phyloP scores from a whole-genome alignment of 2,113 vertebrate species.

The Aspidoscelis tigris region DNA sequence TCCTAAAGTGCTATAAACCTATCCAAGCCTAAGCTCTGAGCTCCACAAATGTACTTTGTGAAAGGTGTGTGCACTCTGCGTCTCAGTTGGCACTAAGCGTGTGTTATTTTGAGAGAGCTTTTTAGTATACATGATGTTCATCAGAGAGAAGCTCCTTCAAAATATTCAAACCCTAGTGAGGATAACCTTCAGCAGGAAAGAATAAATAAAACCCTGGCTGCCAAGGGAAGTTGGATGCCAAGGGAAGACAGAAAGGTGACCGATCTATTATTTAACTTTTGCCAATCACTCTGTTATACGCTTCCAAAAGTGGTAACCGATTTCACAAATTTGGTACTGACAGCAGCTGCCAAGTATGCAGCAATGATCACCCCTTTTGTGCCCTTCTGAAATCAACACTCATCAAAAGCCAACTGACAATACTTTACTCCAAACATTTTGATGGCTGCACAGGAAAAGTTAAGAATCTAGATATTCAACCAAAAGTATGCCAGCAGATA shows the following conservation, averaged over 20 bases:
- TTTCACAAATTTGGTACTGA: not conserved
- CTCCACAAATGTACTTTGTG: slow-evolving; percentile 61
- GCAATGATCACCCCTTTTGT: not conserved
- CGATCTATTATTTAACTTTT: slow-evolving; percentile 1
- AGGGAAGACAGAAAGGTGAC: not conserved
- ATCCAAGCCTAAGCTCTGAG: slow-evolving; percentile 62
- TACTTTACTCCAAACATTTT: not conserved
- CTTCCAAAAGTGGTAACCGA: slow-evolving; percentile 6
- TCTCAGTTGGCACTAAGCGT: not conserved
- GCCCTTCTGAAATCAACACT: not conserved
- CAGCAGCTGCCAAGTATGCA: not conserved
- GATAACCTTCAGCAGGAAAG: slow-evolving; percentile 37
- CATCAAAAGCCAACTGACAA: not conserved
- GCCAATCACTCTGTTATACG: rapidly evolving
- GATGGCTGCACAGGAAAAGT: not conserved
- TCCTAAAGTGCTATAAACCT: slow-evolving; percentile 82
- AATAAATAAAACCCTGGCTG: slow-evolving; percentile 45
- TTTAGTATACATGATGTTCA: slow-evolving; percentile 66
- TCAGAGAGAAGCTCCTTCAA: slow-evolving; percentile 59
- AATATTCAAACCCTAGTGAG: slow-evolving; percentile 55
- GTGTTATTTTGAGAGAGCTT: slow-evolving; percentile 53
- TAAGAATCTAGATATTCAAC: not conserved
- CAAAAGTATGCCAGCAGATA: not conserved
- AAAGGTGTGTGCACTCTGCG: slow-evolving; percentile 57
- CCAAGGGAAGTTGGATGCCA: not conserved